phyloP scores from a whole-genome alignment of 2,113 vertebrate genomes.

The Connochaetes taurinus region DNA sequence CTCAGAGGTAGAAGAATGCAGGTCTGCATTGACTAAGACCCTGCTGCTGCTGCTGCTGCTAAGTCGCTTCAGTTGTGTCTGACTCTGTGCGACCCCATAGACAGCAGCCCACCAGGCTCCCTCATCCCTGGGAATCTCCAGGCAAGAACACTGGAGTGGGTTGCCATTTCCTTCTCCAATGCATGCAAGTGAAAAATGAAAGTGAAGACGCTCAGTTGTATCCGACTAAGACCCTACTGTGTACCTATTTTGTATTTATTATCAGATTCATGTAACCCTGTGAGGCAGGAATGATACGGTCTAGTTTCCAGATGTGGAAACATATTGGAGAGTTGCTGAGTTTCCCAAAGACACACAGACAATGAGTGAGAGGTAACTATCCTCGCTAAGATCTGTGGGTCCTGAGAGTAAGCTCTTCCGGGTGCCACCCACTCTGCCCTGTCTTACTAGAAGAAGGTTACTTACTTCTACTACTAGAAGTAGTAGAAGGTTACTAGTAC shows the following conservation, averaged over 20 bases:
- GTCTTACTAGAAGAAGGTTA: not conserved
- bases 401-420: not conserved
- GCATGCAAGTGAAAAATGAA: too few relatives aligned
- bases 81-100: too few relatives aligned
- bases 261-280: not conserved
- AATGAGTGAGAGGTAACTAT: not conserved
- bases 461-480: not conserved
- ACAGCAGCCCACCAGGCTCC: too few relatives aligned
- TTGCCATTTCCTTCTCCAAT: too few relatives aligned
- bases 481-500: not conserved
- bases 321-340: not conserved
- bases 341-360: not conserved
- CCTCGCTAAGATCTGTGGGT: not conserved
- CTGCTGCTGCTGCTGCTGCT: not conserved
- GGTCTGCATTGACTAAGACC: rapidly evolving
- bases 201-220: too few relatives aligned
- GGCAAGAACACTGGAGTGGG: too few relatives aligned
- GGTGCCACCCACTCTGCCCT: not conserved
- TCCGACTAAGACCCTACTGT: not conserved
- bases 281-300: not conserved
- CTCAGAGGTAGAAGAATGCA: not conserved
- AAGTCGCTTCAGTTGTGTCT: too few relatives aligned
- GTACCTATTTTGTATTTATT: not conserved
- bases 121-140: too few relatives aligned
- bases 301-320: not conserved